Percentiles rank a stretch among this genome's conserved stretches.
Evolutionary conservation across 2,888 invertebrate species (phyloP).

Genomic region (Dromius quadrimaculatus): DNA sequence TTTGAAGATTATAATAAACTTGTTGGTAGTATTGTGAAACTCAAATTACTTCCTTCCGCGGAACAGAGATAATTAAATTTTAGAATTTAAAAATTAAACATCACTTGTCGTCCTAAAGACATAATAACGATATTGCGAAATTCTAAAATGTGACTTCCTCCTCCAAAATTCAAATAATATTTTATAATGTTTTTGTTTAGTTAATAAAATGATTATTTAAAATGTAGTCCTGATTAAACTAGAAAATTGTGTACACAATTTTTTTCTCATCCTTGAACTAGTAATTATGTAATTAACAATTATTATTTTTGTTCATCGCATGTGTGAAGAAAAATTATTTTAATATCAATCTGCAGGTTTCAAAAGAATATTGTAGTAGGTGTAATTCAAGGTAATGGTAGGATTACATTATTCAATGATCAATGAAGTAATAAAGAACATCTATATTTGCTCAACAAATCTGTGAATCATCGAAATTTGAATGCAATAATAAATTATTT

Average conservation of each 20-base stretch:
- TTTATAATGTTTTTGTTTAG: too few species aligned
- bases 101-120: neutral
- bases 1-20: constrained; percentile 22
- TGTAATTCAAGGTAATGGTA: constrained; percentile 25
- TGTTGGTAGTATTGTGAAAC: constrained; percentile 13
- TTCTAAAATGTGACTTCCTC: too few species aligned
- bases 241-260: too few species aligned
- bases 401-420: neutral
- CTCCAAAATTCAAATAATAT: too few species aligned
- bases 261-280: constrained; percentile 18
- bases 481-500: too few species aligned
- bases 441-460: too few species aligned
- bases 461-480: too few species aligned
- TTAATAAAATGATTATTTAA: too few species aligned
- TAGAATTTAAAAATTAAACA: constrained; percentile 21
- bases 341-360: neutral
- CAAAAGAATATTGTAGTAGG: constrained; percentile 20
- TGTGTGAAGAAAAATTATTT: constrained; percentile 20
- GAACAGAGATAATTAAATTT: constrained; percentile 11
- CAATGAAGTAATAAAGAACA: too few species aligned
- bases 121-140: constrained; percentile 3
- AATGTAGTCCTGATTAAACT: too few species aligned
- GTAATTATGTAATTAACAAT: constrained; percentile 13
- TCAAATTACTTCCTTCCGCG: constrained; percentile 19
- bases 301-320: constrained; percentile 25